Conservation (phyloP, 2,888 invertebrate species). For the Aleiodes alternator region DNA sequence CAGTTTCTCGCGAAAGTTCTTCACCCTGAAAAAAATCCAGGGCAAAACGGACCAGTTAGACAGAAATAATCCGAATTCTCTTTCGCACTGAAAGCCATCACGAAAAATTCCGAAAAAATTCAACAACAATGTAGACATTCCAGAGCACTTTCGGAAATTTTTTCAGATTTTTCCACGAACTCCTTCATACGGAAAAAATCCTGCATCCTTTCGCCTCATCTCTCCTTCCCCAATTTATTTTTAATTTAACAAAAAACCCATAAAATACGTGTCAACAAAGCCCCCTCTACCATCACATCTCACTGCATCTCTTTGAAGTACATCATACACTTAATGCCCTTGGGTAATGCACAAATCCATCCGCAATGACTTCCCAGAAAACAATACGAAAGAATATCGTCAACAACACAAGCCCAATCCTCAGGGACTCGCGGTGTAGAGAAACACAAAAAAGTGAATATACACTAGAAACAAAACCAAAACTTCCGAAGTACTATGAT, state of each 20-base stretch:
- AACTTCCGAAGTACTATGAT: background rate
- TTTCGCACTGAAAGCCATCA: too few relatives aligned
- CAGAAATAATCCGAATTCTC: too few relatives aligned
- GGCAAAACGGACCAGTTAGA: too few relatives aligned
- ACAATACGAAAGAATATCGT: conserved; percentile 15
- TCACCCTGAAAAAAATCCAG: too few relatives aligned
- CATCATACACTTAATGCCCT: conserved; percentile 18
- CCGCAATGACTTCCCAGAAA: conserved; percentile 10
- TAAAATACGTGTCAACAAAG: conserved; percentile 21
- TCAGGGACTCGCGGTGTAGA: background rate
- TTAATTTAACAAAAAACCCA: background rate
- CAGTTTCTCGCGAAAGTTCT: too few relatives aligned
- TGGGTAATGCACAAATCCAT: conserved; percentile 8
- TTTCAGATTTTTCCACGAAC: too few relatives aligned
- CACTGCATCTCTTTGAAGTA: conserved; percentile 25
- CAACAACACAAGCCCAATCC: background rate
- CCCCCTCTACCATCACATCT: conserved; percentile 3
- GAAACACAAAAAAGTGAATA: conserved; percentile 4
- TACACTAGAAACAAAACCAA: background rate
- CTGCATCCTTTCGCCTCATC: background rate
- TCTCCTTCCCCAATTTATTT: background rate
- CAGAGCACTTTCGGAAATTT: too few relatives aligned
- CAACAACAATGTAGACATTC: too few relatives aligned
- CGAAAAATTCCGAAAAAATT: too few relatives aligned
- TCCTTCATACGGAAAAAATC: background rate